Conservation (phyloP, 2,797 vertebrate species). For the Neoniphon sammara region DNA sequence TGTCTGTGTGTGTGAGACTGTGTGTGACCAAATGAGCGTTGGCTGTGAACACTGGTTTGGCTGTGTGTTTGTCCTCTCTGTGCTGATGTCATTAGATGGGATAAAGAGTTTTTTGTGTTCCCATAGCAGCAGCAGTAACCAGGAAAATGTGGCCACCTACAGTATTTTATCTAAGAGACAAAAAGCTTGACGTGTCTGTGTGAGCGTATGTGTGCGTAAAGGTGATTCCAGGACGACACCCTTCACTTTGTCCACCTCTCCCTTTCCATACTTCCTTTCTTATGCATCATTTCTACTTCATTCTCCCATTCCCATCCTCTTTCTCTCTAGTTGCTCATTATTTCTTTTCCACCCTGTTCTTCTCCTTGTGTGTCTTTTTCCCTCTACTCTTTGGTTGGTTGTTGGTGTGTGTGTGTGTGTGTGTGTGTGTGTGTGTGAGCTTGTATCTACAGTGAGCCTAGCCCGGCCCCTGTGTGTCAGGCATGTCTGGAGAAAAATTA, state of each 20-base stretch:
- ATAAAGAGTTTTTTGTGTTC: constrained; percentile 74
- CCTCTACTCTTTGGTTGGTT: constrained; percentile 37
- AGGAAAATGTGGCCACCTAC: constrained; percentile 63
- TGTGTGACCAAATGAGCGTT: constrained; percentile 63
- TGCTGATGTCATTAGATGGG: constrained; percentile 76
- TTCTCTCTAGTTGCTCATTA: constrained; percentile 63
- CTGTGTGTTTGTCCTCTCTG: constrained; percentile 67
- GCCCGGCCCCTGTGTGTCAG: constrained; percentile 79
- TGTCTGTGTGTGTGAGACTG: constrained; percentile 9
- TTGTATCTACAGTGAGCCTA: constrained; percentile 84
- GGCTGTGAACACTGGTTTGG: constrained; percentile 63
- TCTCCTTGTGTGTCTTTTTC: constrained; percentile 17
- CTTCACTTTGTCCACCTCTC: constrained; percentile 43
- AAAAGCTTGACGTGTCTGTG: constrained; percentile 29
- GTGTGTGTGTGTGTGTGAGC: constrained; percentile 47
- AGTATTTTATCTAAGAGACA: constrained; percentile 29
- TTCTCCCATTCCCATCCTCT: constrained; percentile 59
- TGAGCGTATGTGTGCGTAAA: constrained; percentile 32
- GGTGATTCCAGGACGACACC: constrained; percentile 47
- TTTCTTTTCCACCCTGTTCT: constrained; percentile 63
- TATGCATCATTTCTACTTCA: constrained; percentile 66
- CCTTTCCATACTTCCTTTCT: constrained; percentile 63
- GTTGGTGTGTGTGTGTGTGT: constrained; percentile 51
- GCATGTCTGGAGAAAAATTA: constrained; percentile 84
- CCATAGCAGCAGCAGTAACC: constrained; percentile 54